Percentiles rank a stretch among this genome's conserved stretches.
phyloP scores from a whole-genome alignment of 1,140 invertebrate species.

The Lethocerus indicus region DNA sequence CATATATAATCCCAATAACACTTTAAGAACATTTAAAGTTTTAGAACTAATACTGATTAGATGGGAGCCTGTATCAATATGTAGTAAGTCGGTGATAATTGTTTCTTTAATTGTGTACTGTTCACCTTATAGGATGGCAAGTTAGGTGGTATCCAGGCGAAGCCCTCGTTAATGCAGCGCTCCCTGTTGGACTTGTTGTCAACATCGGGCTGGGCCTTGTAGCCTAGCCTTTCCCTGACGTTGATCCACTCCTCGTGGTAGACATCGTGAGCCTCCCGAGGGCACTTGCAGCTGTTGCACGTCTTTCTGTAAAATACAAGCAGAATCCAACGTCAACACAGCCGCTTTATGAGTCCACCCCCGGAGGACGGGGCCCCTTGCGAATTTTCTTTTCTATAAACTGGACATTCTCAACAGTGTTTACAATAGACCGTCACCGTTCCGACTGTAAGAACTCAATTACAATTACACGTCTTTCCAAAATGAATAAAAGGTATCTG shows the following conservation, averaged over 20 bases:
- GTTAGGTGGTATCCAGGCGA: slow-evolving; percentile 69
- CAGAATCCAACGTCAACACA: neutral
- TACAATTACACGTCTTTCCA: too few species aligned
- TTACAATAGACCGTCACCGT: too few species aligned
- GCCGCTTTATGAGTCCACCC: too few species aligned
- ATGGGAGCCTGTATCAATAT: too few species aligned
- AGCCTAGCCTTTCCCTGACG: slow-evolving; percentile 59
- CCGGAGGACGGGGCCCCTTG: neutral
- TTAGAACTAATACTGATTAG: too few species aligned
- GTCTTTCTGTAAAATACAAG: slow-evolving; percentile 43
- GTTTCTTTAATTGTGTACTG: too few species aligned
- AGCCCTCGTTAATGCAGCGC: slow-evolving; percentile 30
- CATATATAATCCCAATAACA: too few species aligned
- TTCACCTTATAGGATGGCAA: slow-evolving; percentile 43
- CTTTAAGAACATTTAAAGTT: too few species aligned
- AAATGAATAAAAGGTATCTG: too few species aligned
- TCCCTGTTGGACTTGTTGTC: slow-evolving; percentile 20
- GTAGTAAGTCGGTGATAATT: too few species aligned
- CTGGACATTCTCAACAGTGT: neutral
- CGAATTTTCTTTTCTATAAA: neutral
- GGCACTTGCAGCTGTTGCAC: slow-evolving; percentile 76
- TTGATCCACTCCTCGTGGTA: slow-evolving; percentile 77
- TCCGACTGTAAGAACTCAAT: too few species aligned
- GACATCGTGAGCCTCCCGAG: slow-evolving; percentile 66
- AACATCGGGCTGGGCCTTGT: slow-evolving; percentile 35